These are phyloP conservation scores for Macroglossus sobrinus DNA, from an alignment of 2,113 vertebrate genomes.

Conservation along the genomic window DNA sequence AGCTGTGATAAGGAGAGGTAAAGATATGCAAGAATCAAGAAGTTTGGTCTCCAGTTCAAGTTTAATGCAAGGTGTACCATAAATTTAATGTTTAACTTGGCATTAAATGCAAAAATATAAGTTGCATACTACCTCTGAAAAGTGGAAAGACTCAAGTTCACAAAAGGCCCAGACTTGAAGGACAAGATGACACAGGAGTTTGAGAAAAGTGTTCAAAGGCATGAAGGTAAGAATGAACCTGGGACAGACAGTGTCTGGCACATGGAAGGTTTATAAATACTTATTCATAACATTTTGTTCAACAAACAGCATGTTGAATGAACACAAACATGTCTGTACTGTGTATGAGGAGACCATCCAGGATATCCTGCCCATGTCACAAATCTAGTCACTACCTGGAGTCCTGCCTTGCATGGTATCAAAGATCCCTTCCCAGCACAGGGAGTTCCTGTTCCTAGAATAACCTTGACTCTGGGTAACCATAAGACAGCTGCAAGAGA, in stretches of 20 bases:
- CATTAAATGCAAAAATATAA: not conserved
- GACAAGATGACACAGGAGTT: not conserved
- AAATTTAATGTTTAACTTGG: not conserved
- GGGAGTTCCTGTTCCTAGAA: not conserved
- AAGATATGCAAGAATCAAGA: not conserved
- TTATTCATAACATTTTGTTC: not conserved
- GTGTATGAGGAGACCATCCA: not conserved
- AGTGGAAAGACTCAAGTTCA: not conserved
- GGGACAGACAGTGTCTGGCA: not conserved
- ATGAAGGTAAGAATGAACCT: not conserved
- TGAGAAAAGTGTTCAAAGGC: not conserved
- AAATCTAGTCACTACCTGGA: not conserved
- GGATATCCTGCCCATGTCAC: not conserved
- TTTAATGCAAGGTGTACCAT: not conserved
- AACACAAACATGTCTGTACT: not conserved
- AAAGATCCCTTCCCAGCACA: not conserved
- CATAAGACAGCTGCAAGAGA: not conserved
- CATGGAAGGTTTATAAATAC: not conserved
- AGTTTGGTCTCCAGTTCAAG: not conserved
- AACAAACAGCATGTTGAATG: not conserved
- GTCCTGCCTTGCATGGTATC: not conserved
- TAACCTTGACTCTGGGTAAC: not conserved
- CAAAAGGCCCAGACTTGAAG: not conserved
- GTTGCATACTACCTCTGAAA: not conserved
- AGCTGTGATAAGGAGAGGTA: not conserved